Evolutionary conservation across 2,888 invertebrate species (phyloP), one percentile per base, ranked within the genome.

Genomic region (Hydropsyche betteni): DNA sequence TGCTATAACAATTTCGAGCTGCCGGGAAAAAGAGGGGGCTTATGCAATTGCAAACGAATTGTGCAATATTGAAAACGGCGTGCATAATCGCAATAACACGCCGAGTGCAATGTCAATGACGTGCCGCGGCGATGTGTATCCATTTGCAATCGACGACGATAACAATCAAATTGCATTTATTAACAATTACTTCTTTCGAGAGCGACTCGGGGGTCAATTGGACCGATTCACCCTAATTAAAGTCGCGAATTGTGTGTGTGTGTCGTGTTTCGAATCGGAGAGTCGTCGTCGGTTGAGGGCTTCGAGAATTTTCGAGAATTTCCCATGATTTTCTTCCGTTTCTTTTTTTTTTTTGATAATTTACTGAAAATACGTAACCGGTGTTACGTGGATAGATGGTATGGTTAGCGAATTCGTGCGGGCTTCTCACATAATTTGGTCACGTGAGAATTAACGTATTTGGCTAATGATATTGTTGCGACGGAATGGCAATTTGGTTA

Each of bases 81-180:
- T 24, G 24, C 24, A 24, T 24, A 24, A 24, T 24, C 24, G 2
- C 24, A 24, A 24, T 24, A 24, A 24, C 24, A 24, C 24, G 24
- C 24, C 24, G 24, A 24, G 24, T 24, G 24, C 24, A 24, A 44
- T 44, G 44, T 44, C 44, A 44, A 44, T 44, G 44, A 44, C 44
- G 44, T 4, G 44, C 10, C 7, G 10, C 6, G 10, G 10, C 3
- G 4, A 44, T 24, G 24, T 24, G 24, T 58, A 14, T 58, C 58
- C 24, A 58, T 58, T 58, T 58, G 16, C 58, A 24, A 8, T 16
- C 53, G 53, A 4, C 53, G 53, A 53, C 53, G 53, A 53, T 58
- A 58, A 58, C 58, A 58, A 58, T 58, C 58, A 58, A 58, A 58
- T 58, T 58, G 58, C 58, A 58, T 58, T 58, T 58, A 58, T 58